Base-by-base conservation (phyloP, 2,797 vertebrate genomes). In the Enteromius mattozi region DNA sequence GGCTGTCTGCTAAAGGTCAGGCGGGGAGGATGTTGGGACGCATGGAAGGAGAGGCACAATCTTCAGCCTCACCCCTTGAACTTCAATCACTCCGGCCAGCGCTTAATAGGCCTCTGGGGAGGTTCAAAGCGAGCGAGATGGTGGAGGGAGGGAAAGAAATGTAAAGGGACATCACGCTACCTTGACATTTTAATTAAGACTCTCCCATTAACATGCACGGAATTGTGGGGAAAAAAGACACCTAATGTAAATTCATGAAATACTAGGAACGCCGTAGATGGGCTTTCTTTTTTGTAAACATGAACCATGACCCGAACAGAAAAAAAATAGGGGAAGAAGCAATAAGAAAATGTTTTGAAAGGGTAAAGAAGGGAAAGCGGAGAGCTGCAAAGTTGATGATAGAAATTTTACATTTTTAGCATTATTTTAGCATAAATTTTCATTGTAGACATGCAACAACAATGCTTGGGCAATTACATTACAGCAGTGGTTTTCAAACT, bases 161-260 rank as follows among this genome's bases (percentile, higher is more conserved):
- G 92, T 95, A 95, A 95, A 95, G 94, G 93, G 93, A 95, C 93
- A 94, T 95, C 93, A 94, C 91, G 92, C 92, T 92, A 94, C 95
- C 93, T 92, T 95, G 95, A 95, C 95, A 96, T 96, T 95, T 96
- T 95, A 96, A 96, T 95, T 95, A 96, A 95, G 94, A 94, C 92
- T 94, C 89, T 90, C 88, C 90, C 87, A 95, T 95, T 95, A 95
- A 94, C 91, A 94, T 94, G 93, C 93, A 90, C 89, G 82, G 92
- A 94, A 92, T 91, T 92, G 88, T 88, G 89, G 81, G 40, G 37
- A 1, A 86, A 92, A 89, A 85, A 80, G 86, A 87, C 86, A 90
- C 87, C 85, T 78, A 85, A 91, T 90, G 91, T 90, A 91, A 93
- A 93, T 92, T 90, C 84, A 91, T 90, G 92, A 90, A 91, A 92